Evolutionary conservation across 2,888 invertebrate species (phyloP).

Genomic region (Hirtodrosophila trivittata): DNA sequence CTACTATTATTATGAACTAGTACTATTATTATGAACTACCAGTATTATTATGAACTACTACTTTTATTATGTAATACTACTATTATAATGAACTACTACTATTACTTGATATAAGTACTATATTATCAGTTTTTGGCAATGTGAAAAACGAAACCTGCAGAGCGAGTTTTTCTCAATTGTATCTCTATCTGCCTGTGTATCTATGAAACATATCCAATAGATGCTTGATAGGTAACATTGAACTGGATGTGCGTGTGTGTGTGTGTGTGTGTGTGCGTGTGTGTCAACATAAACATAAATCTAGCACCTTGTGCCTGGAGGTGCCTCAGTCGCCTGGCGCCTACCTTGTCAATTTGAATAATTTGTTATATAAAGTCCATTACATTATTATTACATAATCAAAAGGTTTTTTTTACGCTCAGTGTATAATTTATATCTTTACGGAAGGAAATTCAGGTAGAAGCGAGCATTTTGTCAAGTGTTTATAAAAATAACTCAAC

Average conservation of each 20-base stretch:
- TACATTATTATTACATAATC: conserved; percentile 28
- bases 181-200: background rate
- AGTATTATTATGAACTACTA: no score
- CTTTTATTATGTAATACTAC: no score
- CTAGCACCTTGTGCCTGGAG: conserved; percentile 26
- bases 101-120: no score
- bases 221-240: conserved; percentile 30
- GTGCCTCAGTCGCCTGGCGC: conserved; percentile 23
- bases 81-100: no score
- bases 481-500: conserved; percentile 39
- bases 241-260: conserved; percentile 33
- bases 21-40: no score
- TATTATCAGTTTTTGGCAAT: conserved; percentile 12
- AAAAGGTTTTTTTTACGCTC: conserved; percentile 16
- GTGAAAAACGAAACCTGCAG: conserved; percentile 23
- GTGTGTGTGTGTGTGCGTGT: conserved; percentile 13
- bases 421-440: conserved; percentile 64
- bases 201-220: background rate
- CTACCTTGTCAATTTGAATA: conserved; percentile 46
- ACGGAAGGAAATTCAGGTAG: conserved; percentile 70
- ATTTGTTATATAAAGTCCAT: conserved; percentile 26
- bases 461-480: conserved; percentile 30
- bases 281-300: conserved; percentile 56
- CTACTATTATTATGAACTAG: no score
- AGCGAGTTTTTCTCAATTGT: conserved; percentile 20